Percentiles rank a stretch among this genome's conserved stretches.
phyloP scores from a whole-genome alignment of 2,888 invertebrate species.

The Platerodrilus igneus region DNA sequence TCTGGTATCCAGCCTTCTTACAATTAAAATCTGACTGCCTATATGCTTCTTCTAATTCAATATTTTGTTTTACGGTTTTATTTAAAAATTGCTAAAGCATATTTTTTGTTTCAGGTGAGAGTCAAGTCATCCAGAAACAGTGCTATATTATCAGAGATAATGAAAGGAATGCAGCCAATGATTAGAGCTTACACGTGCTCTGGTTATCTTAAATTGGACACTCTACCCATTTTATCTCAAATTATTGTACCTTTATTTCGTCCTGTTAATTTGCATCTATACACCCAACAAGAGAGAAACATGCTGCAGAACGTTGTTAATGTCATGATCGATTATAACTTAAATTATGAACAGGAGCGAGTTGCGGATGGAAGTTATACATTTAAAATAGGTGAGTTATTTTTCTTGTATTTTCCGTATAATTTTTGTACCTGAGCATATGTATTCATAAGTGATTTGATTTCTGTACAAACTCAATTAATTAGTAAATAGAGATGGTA shows the following conservation, averaged over 20 bases:
- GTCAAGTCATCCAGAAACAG: conserved; percentile 50
- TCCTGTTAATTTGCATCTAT: conserved; percentile 68
- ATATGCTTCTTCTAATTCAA: too few species aligned
- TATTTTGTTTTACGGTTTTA: too few species aligned
- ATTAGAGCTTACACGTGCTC: conserved; percentile 49
- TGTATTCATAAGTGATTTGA: too few species aligned
- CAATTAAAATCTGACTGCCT: too few species aligned
- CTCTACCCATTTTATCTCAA: conserved; percentile 65
- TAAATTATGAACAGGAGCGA: conserved; percentile 78
- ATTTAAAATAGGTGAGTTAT: conserved; percentile 49
- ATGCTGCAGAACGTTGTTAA: conserved; percentile 68
- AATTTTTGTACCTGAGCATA: too few species aligned
- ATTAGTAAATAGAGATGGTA: too few species aligned
- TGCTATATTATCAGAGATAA: conserved; percentile 57
- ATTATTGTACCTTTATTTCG: conserved; percentile 71
- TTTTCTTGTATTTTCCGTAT: too few species aligned
- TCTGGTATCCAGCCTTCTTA: too few species aligned
- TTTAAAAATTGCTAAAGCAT: too few species aligned
- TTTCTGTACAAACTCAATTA: too few species aligned
- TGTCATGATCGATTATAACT: conserved; percentile 84
- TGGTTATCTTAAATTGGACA: conserved; percentile 58
- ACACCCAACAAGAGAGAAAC: conserved; percentile 66
- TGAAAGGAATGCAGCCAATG: conserved; percentile 59
- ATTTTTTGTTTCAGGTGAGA: conserved; percentile 54
- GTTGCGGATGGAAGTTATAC: conserved; percentile 72